Evolutionary conservation across 2,888 invertebrate species (phyloP).

Genomic region (Balanococcus diminutus): DNA sequence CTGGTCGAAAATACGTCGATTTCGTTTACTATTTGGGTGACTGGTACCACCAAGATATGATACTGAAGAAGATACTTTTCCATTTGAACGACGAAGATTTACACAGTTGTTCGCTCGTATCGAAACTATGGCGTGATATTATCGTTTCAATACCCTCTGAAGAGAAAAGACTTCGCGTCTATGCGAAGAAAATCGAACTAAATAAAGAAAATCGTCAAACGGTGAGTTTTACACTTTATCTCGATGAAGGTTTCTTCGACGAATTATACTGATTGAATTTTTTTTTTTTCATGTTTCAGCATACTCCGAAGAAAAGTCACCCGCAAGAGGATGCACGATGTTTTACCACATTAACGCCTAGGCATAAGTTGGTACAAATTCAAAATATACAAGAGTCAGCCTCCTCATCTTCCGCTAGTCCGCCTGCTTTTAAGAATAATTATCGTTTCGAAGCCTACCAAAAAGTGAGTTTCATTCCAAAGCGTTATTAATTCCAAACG

Average conservation of each 20-base stretch:
- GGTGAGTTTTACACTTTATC: neutral
- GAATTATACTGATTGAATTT: neutral
- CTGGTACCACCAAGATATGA: slow-evolving; percentile 61
- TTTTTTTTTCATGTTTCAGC: neutral
- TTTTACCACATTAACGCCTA: neutral
- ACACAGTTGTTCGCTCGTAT: slow-evolving; percentile 62
- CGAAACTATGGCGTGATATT: slow-evolving; percentile 61
- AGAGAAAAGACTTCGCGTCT: slow-evolving; percentile 44
- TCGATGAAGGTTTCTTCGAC: neutral
- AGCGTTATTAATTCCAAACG: neutral
- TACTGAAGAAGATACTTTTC: slow-evolving; percentile 61
- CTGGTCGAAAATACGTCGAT: slow-evolving; percentile 60
- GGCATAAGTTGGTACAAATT: slow-evolving; percentile 37
- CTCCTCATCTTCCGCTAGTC: slow-evolving; percentile 60
- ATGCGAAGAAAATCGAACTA: slow-evolving; percentile 48
- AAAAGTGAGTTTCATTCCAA: slow-evolving; percentile 60
- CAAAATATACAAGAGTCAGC: slow-evolving; percentile 29
- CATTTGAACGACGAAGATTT: slow-evolving; percentile 61
- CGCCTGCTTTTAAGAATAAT: slow-evolving; percentile 63
- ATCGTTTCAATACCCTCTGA: slow-evolving; percentile 57
- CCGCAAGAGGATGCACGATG: neutral
- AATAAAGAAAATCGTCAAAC: slow-evolving; percentile 56
- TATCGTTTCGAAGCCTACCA: slow-evolving; percentile 62
- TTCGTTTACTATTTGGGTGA: slow-evolving; percentile 61
- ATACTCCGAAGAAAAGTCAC: neutral